These are phyloP conservation scores for Phylloscopus collybita DNA, from an alignment of 2,797 vertebrate genomes.

Conservation along the genomic window DNA sequence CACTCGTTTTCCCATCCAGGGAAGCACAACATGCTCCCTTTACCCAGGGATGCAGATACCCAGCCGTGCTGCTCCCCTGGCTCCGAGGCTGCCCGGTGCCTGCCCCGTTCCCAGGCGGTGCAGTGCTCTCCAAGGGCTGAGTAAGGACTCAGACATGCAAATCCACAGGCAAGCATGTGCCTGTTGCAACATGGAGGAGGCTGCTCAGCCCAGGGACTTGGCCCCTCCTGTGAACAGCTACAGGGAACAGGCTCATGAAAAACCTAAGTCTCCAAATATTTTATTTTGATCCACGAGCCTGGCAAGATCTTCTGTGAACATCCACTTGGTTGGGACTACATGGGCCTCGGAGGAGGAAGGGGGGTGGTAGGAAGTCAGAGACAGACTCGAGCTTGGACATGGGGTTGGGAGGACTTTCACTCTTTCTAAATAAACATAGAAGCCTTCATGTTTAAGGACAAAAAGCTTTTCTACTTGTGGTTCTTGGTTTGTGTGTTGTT, in stretches of 20 bases:
- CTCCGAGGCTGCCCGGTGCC: background rate
- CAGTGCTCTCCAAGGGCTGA: background rate
- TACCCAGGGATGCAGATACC: background rate
- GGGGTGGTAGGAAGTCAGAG: background rate
- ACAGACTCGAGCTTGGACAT: background rate
- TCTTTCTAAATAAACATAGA: background rate
- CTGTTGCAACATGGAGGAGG: background rate
- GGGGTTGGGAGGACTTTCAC: background rate
- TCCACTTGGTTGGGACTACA: background rate
- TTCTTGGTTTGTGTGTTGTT: background rate
- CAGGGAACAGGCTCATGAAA: slow-evolving; percentile 26
- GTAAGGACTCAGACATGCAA: slow-evolving; percentile 37
- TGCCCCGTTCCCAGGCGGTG: background rate
- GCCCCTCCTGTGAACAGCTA: background rate
- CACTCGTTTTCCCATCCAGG: background rate
- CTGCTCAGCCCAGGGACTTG: background rate
- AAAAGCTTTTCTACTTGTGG: background rate
- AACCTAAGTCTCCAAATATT: slow-evolving; percentile 56
- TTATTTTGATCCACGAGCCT: slow-evolving; percentile 38
- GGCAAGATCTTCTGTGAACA: slow-evolving; percentile 51
- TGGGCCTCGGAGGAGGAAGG: background rate
- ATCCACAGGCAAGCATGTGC: background rate
- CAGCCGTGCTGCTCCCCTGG: background rate
- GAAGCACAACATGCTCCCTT: background rate
- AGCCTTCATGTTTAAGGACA: background rate